These are phyloP conservation scores for Ephydatia muelleri DNA, from an alignment of 37 sponge, comb jelly and placozoan genomes.

Conservation along the genomic window DNA sequence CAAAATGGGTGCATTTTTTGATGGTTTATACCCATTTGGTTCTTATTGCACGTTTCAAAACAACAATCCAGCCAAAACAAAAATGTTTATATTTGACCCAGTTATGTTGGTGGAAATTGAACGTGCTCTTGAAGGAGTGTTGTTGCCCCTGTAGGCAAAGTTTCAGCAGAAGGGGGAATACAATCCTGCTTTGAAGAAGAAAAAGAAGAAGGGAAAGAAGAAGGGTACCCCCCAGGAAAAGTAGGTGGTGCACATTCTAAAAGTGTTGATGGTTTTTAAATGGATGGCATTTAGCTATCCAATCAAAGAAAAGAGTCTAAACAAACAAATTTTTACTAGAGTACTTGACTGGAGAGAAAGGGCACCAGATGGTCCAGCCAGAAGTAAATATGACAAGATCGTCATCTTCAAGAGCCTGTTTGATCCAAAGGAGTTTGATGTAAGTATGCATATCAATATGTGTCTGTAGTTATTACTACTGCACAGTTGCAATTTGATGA, in stretches of 20 bases:
- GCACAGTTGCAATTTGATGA: not conserved
- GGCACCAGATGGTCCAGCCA: constrained; percentile 33
- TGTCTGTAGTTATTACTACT: not conserved
- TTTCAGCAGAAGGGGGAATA: constrained; percentile 91
- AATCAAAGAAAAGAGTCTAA: too few relatives aligned
- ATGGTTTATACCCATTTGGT: too few relatives aligned
- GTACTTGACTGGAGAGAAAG: constrained; percentile 82
- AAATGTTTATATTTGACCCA: too few relatives aligned
- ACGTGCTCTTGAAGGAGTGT: too few relatives aligned
- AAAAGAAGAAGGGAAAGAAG: constrained; percentile 77
- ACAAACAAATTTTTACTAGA: constrained; percentile 16
- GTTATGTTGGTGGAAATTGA: too few relatives aligned
- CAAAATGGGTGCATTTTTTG: too few relatives aligned
- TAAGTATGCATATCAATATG: constrained; percentile 10
- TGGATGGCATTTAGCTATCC: too few relatives aligned
- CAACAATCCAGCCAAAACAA: too few relatives aligned
- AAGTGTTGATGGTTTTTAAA: not conserved
- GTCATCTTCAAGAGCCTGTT: constrained; percentile 87
- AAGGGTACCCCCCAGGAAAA: constrained; percentile 59
- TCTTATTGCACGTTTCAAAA: too few relatives aligned
- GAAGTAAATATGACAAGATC: constrained; percentile 77
- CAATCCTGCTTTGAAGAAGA: constrained; percentile 85
- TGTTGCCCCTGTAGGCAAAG: constrained; percentile 61
- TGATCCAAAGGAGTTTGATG: constrained; percentile 92
- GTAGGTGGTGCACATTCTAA: constrained; percentile 17